These are phyloP conservation scores for Argyresthia goedartella DNA, from an alignment of 2,888 invertebrate genomes.

Conservation along the genomic window DNA sequence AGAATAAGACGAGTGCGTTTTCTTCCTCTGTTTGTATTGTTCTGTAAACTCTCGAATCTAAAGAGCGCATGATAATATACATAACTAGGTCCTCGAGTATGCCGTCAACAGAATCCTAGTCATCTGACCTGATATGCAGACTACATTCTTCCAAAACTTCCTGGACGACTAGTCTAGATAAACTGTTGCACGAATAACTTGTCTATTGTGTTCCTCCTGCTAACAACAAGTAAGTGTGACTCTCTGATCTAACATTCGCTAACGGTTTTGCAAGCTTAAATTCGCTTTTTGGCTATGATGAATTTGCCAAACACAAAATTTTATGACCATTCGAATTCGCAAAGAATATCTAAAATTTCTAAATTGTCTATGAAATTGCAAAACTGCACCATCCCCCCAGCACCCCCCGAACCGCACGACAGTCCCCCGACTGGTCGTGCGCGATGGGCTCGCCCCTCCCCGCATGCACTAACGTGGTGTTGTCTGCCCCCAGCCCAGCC, in stretches of 20 bases:
- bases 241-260: neutral
- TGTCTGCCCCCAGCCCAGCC: constrained; percentile 66
- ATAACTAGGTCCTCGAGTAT: too few relatives aligned
- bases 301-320: neutral
- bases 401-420: neutral
- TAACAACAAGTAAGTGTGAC: too few relatives aligned
- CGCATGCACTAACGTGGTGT: constrained; percentile 62
- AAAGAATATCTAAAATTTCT: too few relatives aligned
- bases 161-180: too few relatives aligned
- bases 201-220: too few relatives aligned
- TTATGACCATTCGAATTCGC: too few relatives aligned
- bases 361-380: too few relatives aligned
- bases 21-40: constrained; percentile 17
- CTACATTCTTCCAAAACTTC: too few relatives aligned
- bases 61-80: too few relatives aligned
- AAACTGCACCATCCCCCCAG: neutral
- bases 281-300: neutral
- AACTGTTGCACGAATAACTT: too few relatives aligned
- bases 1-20: constrained; percentile 28
- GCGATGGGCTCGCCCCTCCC: constrained; percentile 15
- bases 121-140: too few relatives aligned
- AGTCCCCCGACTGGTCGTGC: neutral
- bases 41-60: neutral
- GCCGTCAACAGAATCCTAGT: too few relatives aligned
- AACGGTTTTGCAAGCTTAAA: neutral